Evolutionary conservation across 2,797 vertebrate genomes (phyloP).

Genomic region (Sebastes nivosus): DNA sequence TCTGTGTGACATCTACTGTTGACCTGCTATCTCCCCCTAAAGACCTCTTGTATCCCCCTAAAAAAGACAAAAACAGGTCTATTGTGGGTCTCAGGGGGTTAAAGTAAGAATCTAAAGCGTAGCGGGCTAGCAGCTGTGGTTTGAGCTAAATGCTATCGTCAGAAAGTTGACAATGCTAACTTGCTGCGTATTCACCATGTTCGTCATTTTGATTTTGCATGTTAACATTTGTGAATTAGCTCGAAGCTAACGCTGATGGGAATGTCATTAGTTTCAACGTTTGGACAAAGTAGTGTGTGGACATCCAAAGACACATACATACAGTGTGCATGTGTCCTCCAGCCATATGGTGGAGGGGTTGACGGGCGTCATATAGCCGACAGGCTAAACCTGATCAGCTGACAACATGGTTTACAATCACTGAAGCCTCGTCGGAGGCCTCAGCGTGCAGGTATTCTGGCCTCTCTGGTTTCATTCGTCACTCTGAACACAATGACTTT

Average conservation of each 20-base stretch:
- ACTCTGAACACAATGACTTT: conserved; percentile 9
- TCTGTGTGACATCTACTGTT: too few relatives aligned
- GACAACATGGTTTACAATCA: conserved; percentile 37
- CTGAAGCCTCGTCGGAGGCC: neutral
- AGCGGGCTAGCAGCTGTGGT: rapidly evolving
- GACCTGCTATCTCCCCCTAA: too few relatives aligned
- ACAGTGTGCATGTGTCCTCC: neutral
- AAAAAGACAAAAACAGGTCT: too few relatives aligned
- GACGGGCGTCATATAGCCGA: conserved; percentile 19
- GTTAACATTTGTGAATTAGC: neutral
- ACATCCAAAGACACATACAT: neutral
- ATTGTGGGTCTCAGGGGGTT: too few relatives aligned
- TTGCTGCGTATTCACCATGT: neutral
- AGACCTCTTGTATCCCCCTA: too few relatives aligned
- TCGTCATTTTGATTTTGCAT: neutral
- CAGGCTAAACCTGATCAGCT: conserved; percentile 57
- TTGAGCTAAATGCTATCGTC: too few relatives aligned
- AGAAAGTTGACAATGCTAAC: too few relatives aligned
- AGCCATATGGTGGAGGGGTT: neutral
- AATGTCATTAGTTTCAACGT: neutral
- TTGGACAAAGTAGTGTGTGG: neutral
- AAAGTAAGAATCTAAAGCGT: too few relatives aligned
- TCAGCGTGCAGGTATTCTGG: neutral
- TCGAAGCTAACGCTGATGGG: neutral
- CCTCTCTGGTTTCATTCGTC: conserved; percentile 44